A percentile compares a stretch with the other conserved stretches of the same genome.
Conservation (phyloP, 2,113 vertebrate species). For the Isurus oxyrinchus region DNA sequence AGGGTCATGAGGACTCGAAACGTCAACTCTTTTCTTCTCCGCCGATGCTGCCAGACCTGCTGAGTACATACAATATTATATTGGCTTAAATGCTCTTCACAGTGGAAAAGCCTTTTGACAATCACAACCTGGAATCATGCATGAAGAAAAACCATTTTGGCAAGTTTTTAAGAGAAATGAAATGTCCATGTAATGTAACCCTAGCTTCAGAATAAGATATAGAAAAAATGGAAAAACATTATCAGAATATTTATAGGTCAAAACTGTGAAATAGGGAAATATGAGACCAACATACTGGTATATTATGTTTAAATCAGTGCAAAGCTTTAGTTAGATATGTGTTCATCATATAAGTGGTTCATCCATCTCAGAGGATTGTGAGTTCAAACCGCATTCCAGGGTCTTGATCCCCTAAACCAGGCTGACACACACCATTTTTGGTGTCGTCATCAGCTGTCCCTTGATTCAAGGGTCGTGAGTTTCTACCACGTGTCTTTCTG, state of each 20-base stretch:
- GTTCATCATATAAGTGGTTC: not conserved
- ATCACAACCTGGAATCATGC: not conserved
- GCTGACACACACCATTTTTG: not conserved
- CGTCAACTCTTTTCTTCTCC: no score
- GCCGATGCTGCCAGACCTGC: no score
- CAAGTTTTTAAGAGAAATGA: not conserved
- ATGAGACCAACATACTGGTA: not conserved
- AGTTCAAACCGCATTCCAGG: not conserved
- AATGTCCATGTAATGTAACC: not conserved
- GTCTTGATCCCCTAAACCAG: not conserved
- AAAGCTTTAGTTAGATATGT: not conserved
- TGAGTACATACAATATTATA: not conserved
- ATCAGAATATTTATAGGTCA: not conserved
- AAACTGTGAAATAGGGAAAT: not conserved
- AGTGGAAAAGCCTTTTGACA: not conserved
- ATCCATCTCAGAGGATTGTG: not conserved
- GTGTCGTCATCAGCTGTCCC: no score
- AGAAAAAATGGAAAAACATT: not conserved
- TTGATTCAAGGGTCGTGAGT: no score
- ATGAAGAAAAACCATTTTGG: not conserved
- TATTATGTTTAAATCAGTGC: no score
- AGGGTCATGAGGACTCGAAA: no score
- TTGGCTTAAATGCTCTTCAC: not conserved
- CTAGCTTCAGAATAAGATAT: not conserved
- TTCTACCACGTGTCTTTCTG: no score